Percentiles rank a stretch among this genome's conserved stretches.
phyloP scores from a whole-genome alignment of 2,797 vertebrate species.

The Psittacula derbiana region DNA sequence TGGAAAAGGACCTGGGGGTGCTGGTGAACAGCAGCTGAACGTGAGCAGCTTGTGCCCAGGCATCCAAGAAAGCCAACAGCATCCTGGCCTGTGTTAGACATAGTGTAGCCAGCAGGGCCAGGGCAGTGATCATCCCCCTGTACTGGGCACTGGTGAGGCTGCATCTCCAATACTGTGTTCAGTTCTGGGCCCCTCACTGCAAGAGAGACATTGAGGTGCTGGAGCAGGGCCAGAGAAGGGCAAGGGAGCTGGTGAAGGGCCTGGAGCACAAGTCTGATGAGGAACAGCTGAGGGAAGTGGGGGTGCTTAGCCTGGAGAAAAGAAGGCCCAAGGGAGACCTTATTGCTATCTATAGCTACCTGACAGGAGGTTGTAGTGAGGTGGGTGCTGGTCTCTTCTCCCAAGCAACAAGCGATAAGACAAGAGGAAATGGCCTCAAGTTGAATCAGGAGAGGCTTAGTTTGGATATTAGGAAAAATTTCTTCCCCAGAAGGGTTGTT shows the following conservation, averaged over 20 bases:
- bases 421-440: background rate
- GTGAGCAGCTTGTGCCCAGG: background rate
- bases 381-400: background rate
- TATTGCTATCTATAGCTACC: background rate
- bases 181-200: background rate
- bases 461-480: background rate
- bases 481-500: background rate
- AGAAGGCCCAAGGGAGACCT: background rate
- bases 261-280: background rate
- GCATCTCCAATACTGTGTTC: rapidly evolving
- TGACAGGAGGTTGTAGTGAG: background rate
- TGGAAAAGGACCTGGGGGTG: rapidly evolving
- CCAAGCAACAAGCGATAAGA: background rate
- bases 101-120: background rate
- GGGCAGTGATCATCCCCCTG: rapidly evolving
- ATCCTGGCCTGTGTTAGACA: background rate
- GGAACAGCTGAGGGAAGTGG: background rate
- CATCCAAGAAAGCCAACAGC: rapidly evolving
- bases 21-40: background rate
- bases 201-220: background rate
- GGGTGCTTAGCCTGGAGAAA: background rate
- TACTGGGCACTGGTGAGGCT: rapidly evolving
- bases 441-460: background rate
- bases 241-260: background rate
- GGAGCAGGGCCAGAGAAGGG: background rate